Conservation (phyloP, 2,888 invertebrate species). For the Cephus nigrinus region DNA sequence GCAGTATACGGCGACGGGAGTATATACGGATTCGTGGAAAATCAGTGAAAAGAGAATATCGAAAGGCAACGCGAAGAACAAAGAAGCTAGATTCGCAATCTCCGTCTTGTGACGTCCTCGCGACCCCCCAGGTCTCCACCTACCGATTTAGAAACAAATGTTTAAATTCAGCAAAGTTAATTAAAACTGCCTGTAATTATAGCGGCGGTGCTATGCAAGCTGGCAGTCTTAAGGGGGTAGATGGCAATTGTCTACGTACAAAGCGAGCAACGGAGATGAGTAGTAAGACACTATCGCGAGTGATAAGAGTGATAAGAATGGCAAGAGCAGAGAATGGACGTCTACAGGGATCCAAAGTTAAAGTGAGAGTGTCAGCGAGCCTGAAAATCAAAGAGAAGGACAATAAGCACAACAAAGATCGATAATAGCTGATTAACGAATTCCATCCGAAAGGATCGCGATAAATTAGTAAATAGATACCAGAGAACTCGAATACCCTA, state of each 20-base stretch:
- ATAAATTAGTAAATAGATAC: not conserved
- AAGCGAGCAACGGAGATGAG: not conserved
- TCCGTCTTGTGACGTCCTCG: not conserved
- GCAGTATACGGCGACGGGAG: not conserved
- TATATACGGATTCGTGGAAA: not conserved
- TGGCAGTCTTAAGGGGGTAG: slow-evolving; percentile 12
- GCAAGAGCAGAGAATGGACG: not conserved
- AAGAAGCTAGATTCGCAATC: not conserved
- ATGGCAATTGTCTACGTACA: not conserved
- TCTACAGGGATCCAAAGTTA: not conserved
- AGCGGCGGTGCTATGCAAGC: slow-evolving; percentile 46
- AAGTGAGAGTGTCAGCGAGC: not conserved
- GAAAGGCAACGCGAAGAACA: not conserved
- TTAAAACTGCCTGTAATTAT: slow-evolving; percentile 57
- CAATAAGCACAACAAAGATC: not conserved
- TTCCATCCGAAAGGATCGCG: not conserved
- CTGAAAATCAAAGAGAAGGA: not conserved
- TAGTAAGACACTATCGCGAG: not conserved
- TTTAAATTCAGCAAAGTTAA: slow-evolving; percentile 57
- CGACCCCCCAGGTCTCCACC: too few relatives aligned
- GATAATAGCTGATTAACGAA: not conserved
- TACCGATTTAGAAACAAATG: slow-evolving; percentile 39
- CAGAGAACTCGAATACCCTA: not conserved
- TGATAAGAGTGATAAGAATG: not conserved
- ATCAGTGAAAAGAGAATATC: not conserved